Evolutionary conservation across 2,797 vertebrate species (phyloP).

Genomic region (Ctenosaura bakeri): DNA sequence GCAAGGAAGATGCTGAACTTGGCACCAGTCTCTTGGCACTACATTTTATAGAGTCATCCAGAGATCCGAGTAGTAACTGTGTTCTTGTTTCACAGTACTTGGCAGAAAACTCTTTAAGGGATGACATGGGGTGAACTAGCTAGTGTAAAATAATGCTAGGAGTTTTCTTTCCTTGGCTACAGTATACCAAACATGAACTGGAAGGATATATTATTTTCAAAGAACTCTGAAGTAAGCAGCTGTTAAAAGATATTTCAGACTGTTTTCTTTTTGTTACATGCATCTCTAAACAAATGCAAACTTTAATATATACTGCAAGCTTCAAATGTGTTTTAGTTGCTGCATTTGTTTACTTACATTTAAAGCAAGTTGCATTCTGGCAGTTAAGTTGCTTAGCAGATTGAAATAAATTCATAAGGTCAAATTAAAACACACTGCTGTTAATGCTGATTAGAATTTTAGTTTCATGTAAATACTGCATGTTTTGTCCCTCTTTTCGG

Average conservation of each 20-base stretch:
- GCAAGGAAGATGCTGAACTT: conserved; percentile 86
- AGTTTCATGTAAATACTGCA: conserved; percentile 86
- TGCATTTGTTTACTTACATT: conserved; percentile 85
- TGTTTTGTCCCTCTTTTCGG: conserved; percentile 85
- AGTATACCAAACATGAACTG: conserved; percentile 57
- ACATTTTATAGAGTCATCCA: conserved; percentile 87
- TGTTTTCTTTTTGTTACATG: conserved; percentile 57
- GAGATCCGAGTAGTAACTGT: conserved; percentile 89
- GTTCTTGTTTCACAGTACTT: conserved; percentile 85
- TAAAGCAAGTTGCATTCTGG: conserved; percentile 86
- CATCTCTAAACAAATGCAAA: conserved; percentile 73
- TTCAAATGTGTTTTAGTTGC: conserved; percentile 75
- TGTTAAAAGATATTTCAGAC: conserved; percentile 59
- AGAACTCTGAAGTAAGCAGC: conserved; percentile 61
- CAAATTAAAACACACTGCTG: conserved; percentile 88
- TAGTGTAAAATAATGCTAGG: conserved; percentile 67
- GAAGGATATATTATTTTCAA: conserved; percentile 60
- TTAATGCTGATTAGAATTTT: conserved; percentile 87
- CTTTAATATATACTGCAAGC: conserved; percentile 79
- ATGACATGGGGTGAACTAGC: conserved; percentile 78
- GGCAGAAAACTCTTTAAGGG: conserved; percentile 81
- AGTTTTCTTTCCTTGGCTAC: conserved; percentile 70
- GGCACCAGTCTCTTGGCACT: conserved; percentile 90
- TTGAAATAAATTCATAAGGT: conserved; percentile 87
- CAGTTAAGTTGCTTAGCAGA: conserved; percentile 86